Percentiles rank a stretch among this genome's conserved stretches.
phyloP scores from a whole-genome alignment of 2,797 vertebrate species.

The Oreochromis grahami region DNA sequence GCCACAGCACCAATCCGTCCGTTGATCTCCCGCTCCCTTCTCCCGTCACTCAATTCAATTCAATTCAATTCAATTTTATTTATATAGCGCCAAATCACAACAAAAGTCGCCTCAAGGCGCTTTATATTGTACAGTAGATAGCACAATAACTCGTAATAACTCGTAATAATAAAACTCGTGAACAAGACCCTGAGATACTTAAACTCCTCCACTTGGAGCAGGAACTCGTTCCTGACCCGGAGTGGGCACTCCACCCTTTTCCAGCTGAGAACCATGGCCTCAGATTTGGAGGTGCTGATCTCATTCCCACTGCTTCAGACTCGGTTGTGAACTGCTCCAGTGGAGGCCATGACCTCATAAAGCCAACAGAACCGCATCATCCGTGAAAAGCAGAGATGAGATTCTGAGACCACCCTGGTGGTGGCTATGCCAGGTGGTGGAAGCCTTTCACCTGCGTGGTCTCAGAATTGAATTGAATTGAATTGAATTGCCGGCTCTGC shows the following conservation, averaged over 20 bases:
- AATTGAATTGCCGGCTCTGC: background rate
- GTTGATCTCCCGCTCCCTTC: background rate
- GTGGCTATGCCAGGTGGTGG: background rate
- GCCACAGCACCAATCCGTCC: accelerated
- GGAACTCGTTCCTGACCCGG: background rate
- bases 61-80: no score
- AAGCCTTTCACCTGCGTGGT: background rate
- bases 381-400: background rate
- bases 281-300: background rate
- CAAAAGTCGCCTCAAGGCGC: no score
- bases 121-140: no score
- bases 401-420: background rate
- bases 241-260: background rate
- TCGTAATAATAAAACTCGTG: background rate
- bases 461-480: background rate
- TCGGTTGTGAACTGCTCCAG: background rate
- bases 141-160: no score
- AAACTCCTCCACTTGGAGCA: background rate
- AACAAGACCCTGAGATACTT: background rate
- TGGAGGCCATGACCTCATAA: background rate
- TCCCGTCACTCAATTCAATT: background rate
- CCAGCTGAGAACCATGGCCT: background rate
- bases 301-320: background rate
- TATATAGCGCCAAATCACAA: no score
- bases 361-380: background rate